Evolutionary conservation across 2,888 invertebrate species (phyloP), one percentile per base, ranked within the genome.

Genomic region (Aleiodes testaceus): DNA sequence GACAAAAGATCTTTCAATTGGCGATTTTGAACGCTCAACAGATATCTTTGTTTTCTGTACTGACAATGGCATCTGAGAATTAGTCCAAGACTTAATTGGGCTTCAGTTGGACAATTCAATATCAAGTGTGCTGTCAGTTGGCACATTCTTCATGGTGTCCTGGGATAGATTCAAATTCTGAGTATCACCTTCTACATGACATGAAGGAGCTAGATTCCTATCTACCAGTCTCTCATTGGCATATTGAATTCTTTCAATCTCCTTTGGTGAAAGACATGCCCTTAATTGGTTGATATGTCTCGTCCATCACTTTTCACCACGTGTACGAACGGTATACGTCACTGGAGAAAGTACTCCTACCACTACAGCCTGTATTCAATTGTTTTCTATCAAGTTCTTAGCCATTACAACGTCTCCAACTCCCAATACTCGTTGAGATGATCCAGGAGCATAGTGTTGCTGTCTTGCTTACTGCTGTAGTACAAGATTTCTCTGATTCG

Each of bases 391-490:
- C 2, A 55, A 30, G 9, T 55, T 9, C 7, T 55, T 55, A 6
- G 55, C 55, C 14, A 55, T 36, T n/a, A 55, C 55, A 30, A 36
- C 16, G 16, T 55, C 36, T 16, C 14, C 55, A 9, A 55, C 30
- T 30, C 36, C 9, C 9, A 30, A 55, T 36, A 1, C 30, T 55
- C 30, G 30, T 36, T 30, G 14, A n/a, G 30, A 30, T 36, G 36
- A n/a, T 30, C 55, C 55, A 36, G 55, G 55, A 36, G 55, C 55
- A 55, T 55, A 18, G n/a, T 36, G 14, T n/a, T 52, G 52, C 52
- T 52, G 22, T 52, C 52, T 52, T 22, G 20, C 52, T 22, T 55
- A 36, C 36, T 55, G 55, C 14, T 55, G 36, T 11, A 55, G 14
- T 9, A 55, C 36, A 36, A 7, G 30, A 30, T 18, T 55, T 16